A percentile compares a stretch with the other conserved stretches of the same genome.
Conservation (phyloP, 2,888 invertebrate genomes). For the Adelphocoris suturalis region DNA sequence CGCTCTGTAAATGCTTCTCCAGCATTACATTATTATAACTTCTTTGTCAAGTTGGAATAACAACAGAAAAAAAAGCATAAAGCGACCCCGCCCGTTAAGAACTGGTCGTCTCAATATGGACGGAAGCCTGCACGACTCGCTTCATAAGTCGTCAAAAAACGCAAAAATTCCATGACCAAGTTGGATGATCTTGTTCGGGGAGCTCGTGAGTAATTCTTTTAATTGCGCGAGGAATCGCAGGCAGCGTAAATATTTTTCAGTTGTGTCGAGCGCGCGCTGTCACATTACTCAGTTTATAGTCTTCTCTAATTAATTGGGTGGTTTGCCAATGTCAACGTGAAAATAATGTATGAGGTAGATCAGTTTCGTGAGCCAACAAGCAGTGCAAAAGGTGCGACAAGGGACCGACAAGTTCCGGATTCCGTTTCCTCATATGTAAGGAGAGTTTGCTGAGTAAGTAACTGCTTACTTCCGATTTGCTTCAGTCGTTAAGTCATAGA, state of each 20-base stretch:
- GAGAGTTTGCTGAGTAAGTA: too few species aligned
- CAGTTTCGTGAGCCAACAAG: neutral
- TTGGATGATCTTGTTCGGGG: neutral
- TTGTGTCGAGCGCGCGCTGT: neutral
- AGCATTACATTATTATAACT: neutral
- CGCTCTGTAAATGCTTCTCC: neutral
- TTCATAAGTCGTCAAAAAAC: neutral
- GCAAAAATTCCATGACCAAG: neutral
- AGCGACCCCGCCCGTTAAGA: conserved; percentile 12
- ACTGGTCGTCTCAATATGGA: conserved; percentile 8
- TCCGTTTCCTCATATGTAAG: too few species aligned
- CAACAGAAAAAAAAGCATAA: neutral
- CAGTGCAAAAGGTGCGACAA: too few species aligned
- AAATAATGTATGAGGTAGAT: neutral
- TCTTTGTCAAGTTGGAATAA: conserved; percentile 6
- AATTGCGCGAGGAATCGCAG: neutral
- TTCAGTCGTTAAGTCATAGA: too few species aligned
- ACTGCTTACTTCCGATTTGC: too few species aligned
- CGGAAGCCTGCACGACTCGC: neutral
- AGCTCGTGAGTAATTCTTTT: conserved; percentile 1
- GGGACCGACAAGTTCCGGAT: too few species aligned
- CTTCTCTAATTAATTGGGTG: conserved; percentile 6
- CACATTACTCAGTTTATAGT: neutral
- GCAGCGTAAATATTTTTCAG: neutral
- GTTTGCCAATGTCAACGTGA: neutral